phyloP scores from a whole-genome alignment of 1,140 invertebrate genomes.

The Drosophila miranda region DNA sequence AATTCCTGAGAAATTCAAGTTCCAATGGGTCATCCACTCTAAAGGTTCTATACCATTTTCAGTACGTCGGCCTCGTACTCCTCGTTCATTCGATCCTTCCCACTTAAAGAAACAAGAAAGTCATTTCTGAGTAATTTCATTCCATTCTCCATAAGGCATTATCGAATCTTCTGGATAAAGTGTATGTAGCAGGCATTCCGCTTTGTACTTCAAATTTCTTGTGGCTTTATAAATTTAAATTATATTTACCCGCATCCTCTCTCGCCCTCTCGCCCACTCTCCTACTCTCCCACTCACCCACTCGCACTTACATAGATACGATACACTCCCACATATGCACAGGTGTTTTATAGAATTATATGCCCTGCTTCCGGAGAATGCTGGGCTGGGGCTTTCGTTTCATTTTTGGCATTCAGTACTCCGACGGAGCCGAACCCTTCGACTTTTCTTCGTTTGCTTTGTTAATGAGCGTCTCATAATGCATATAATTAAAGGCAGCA shows the following conservation, averaged over 20 bases:
- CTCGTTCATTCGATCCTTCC: too few relatives aligned
- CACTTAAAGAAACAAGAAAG: too few relatives aligned
- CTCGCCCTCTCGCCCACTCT: too few relatives aligned
- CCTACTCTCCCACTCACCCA: too few relatives aligned
- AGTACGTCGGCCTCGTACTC: too few relatives aligned
- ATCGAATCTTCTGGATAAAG: not conserved
- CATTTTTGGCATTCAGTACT: conserved; percentile 48
- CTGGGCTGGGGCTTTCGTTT: conserved; percentile 28
- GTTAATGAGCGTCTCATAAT: conserved; percentile 74
- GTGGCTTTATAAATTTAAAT: conserved; percentile 67
- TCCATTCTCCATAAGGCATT: too few relatives aligned
- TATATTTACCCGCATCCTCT: conserved; percentile 45
- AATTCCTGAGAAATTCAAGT: too few relatives aligned
- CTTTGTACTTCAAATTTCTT: conserved; percentile 33
- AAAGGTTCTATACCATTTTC: too few relatives aligned
- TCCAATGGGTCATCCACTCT: too few relatives aligned
- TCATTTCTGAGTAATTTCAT: too few relatives aligned
- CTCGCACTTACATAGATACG: too few relatives aligned
- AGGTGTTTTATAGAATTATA: conserved; percentile 58
- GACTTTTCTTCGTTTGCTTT: conserved; percentile 72
- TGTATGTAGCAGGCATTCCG: conserved; percentile 1
- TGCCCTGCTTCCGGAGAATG: conserved; percentile 12
- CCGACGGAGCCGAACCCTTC: conserved; percentile 24
- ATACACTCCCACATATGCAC: conserved; percentile 1
- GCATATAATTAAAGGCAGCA: conserved; percentile 67